Percentiles rank a stretch among this genome's conserved stretches.
Evolutionary conservation across 2,113 vertebrate species (phyloP).

Genomic region (Poeciliopsis retropinna): DNA sequence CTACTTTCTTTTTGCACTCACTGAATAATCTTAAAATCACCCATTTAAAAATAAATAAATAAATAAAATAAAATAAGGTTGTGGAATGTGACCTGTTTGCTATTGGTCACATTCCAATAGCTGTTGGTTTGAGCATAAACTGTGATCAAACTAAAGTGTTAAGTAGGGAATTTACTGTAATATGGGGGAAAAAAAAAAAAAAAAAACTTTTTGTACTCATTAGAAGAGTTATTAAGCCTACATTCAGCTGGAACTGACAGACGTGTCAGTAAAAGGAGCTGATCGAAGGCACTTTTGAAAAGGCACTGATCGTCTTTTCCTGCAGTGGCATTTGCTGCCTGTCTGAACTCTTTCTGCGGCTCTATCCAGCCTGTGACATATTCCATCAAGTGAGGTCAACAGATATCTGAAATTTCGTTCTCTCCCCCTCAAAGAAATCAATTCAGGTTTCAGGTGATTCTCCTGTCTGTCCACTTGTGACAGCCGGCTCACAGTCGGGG

Average conservation of each 20-base stretch:
- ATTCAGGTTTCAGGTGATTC: constrained; percentile 76
- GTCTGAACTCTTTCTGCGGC: constrained; percentile 42
- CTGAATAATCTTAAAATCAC: background rate
- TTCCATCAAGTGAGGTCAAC: constrained; percentile 74
- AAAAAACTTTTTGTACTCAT: background rate
- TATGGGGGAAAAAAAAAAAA: background rate
- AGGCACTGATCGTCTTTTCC: constrained; percentile 38
- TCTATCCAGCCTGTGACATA: constrained; percentile 54
- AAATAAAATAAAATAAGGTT: background rate
- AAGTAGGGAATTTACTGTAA: background rate
- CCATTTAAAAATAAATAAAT: background rate
- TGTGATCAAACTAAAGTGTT: no score
- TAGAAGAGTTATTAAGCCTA: constrained; percentile 17
- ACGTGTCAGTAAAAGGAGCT: constrained; percentile 15
- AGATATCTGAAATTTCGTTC: constrained; percentile 72
- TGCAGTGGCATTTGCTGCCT: constrained; percentile 64
- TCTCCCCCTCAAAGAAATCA: constrained; percentile 69
- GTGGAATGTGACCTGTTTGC: background rate
- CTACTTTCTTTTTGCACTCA: background rate
- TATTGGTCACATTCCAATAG: no score
- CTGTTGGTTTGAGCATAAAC: background rate
- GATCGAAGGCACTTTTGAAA: constrained; percentile 33
- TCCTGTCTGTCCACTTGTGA: constrained; percentile 65
- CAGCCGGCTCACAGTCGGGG: constrained; percentile 51
- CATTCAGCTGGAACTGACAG: constrained; percentile 26